Conservation (phyloP, 2,888 invertebrate genomes). For the Rugalucina vietnamica region DNA sequence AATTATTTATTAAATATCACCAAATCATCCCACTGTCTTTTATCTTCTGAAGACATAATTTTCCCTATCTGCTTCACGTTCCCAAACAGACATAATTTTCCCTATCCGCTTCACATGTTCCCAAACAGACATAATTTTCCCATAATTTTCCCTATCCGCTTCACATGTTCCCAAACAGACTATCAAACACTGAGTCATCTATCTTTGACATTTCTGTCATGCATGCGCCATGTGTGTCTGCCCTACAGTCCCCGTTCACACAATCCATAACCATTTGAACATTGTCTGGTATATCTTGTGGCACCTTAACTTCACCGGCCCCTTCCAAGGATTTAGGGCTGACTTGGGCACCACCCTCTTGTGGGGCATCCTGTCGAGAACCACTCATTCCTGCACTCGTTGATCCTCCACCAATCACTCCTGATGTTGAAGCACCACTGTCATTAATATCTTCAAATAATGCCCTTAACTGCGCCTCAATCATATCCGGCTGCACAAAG, state of each 20-base stretch:
- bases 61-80: too few species aligned
- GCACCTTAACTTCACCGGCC: background rate
- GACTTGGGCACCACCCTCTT: too few species aligned
- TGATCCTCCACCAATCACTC: background rate
- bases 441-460: slow-evolving; percentile 57
- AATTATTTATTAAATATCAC: too few species aligned
- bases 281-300: background rate
- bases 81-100: too few species aligned
- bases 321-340: too few species aligned
- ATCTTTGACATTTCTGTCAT: background rate
- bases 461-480: slow-evolving; percentile 88
- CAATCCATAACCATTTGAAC: background rate
- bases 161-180: slow-evolving; percentile 26
- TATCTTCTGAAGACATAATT: too few species aligned
- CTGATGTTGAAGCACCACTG: background rate
- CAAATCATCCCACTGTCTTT: too few species aligned
- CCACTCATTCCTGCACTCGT: background rate
- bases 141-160: too few species aligned
- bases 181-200: slow-evolving; percentile 17
- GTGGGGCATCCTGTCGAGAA: too few species aligned
- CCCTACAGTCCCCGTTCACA: background rate
- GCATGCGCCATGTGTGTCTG: background rate
- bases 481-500: slow-evolving; percentile 87
- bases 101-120: too few species aligned
- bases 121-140: too few species aligned